Evolutionary conservation across 2,113 vertebrate species (phyloP).

Genomic region (Oriolus oriolus): DNA sequence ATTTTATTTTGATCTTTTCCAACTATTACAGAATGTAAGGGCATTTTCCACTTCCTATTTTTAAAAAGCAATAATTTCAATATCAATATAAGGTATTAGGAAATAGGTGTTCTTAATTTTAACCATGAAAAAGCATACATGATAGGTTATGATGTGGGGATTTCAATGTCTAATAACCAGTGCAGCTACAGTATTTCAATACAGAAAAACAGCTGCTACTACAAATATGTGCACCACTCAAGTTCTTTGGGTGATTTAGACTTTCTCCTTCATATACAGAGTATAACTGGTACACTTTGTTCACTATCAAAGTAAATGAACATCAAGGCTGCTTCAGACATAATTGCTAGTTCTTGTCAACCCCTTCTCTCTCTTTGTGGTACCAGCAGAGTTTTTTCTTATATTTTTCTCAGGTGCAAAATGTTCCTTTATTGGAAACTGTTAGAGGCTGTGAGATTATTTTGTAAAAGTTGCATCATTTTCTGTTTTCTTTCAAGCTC

Average conservation of each 20-base stretch:
- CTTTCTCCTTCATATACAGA: neutral
- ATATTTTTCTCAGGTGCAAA: neutral
- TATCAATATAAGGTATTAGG: neutral
- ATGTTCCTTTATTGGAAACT: neutral
- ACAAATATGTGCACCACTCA: neutral
- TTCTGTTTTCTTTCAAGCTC: neutral
- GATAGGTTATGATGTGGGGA: neutral
- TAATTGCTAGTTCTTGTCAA: neutral
- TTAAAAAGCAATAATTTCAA: neutral
- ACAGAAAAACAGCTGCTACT: neutral
- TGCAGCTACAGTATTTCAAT: neutral
- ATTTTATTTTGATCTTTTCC: neutral
- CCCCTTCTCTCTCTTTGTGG: neutral
- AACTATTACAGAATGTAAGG: neutral
- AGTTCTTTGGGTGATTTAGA: neutral
- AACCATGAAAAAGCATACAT: accelerated
- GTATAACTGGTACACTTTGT: neutral
- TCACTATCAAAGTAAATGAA: neutral
- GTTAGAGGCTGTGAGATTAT: accelerated
- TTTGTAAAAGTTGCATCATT: neutral
- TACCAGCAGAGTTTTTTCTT: neutral
- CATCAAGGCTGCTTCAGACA: neutral
- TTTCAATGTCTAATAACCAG: neutral
- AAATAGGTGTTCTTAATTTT: neutral
- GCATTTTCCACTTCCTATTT: neutral